Evolutionary conservation across 2,113 vertebrate genomes (phyloP).

Genomic region (Gavia stellata): DNA sequence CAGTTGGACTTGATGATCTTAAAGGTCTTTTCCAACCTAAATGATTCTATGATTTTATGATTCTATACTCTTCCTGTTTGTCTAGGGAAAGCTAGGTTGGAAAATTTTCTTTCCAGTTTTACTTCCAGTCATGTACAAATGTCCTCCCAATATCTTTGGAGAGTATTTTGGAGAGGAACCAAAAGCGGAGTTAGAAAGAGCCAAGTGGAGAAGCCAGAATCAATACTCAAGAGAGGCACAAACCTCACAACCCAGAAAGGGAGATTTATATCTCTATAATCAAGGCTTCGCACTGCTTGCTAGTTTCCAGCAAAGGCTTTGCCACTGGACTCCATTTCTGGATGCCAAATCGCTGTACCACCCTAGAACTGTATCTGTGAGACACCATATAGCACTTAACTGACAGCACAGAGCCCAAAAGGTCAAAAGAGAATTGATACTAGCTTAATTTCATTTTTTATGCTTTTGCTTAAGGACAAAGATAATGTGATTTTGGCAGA

Average conservation of each 20-base stretch:
- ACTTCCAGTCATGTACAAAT: background rate
- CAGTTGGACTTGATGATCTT: too few relatives aligned
- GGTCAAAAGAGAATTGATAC: slow-evolving; percentile 27
- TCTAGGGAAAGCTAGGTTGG: background rate
- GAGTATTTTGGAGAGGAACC: background rate
- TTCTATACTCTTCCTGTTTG: background rate
- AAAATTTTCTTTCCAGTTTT: background rate
- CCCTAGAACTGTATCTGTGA: background rate
- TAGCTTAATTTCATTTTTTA: slow-evolving; percentile 51
- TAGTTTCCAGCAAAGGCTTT: background rate
- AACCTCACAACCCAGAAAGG: background rate
- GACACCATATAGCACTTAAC: background rate
- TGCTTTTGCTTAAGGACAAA: slow-evolving; percentile 32
- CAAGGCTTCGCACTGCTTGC: background rate
- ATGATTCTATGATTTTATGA: too few relatives aligned
- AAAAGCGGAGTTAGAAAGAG: background rate
- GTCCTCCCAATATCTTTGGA: background rate
- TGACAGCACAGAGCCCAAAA: slow-evolving; percentile 11
- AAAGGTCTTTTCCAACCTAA: too few relatives aligned
- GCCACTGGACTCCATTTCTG: background rate
- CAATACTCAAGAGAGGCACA: background rate
- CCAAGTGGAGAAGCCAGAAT: slow-evolving; percentile 9
- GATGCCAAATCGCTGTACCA: background rate
- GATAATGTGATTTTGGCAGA: slow-evolving; percentile 14
- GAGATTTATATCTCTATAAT: background rate